Evolutionary conservation across 1,140 invertebrate genomes (phyloP), one percentile per base, ranked within the genome.

Genomic region (Ceratosolen fusciceps): DNA sequence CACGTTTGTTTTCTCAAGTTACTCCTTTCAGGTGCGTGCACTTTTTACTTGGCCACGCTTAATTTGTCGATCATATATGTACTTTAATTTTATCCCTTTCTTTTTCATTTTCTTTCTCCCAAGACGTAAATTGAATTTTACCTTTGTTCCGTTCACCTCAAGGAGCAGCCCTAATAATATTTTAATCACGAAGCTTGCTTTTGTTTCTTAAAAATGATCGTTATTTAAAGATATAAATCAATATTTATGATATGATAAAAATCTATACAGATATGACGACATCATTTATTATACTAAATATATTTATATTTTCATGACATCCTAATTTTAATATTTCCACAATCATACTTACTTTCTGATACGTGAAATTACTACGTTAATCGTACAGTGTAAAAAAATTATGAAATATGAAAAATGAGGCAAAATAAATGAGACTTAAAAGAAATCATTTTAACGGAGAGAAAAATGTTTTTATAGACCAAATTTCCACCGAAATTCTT

Each of bases 41-140:
- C 31, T 74, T 74, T 74, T 74, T 74, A n/a, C 49, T 60, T n/a
- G 56, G n/a, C 12, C 49, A 52, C n/a, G 39, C 34, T 56, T 73
- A 73, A 73, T 47, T 74, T 62, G 73, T 74, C 37, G 56, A 37
- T 49, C 56, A 56, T 39, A 16, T 21, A 24, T 62, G 10, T 49
- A 60, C 37, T 62, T 43, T 60, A 68, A 60, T 74, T 43, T 31
- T 19, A 58, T 74, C 60, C 43, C 54, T 60, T 43, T 34, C 24
- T 19, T 26, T 14, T 8, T 70, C 21, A 14, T 24, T 47, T 43
- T 43, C 47, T 16, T 70, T 47, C 26, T 39, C 39, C 43, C 21
- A 47, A 1, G 39, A 21, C 67, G 37, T 47, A n/a, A 47, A 70
- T 70, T 70, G 47, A 52, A 71, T 52, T 31, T 71, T 52, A 26